Base-by-base conservation (phyloP, 2,888 invertebrate species). In the Notocelia uddmanniana region DNA sequence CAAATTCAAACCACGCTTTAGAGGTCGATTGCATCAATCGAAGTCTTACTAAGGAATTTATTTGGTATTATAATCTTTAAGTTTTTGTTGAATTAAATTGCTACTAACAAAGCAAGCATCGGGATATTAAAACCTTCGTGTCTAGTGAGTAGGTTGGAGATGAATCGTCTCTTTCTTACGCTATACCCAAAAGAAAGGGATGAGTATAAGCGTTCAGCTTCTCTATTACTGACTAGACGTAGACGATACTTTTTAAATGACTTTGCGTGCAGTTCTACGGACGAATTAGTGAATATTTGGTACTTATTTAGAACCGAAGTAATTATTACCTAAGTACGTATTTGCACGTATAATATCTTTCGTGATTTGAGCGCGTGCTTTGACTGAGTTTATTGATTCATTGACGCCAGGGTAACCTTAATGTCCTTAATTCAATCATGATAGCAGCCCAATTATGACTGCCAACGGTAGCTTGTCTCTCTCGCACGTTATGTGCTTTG, bases 1-100 rank as follows among this genome's bases (percentile, higher is more conserved):
- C 86, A 86, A 86, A 88, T 85, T 67, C 60, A 68, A 55, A 57
- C 55, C 57, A 57, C 84, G 78, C 77, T 83, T 83, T 81, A 80
- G 77, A 83, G 80, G 81, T 78, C 81, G 76, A 77, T 83, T 73
- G 54, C 37, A 41, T 73, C 58, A 54, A 62, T 50, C n/a, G 62
- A 31, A 69, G 58, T 58, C 23, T 57, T 45, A 41, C 52, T 69
- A 37, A 26, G 34, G 34, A 18, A 26, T 66, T 54, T 48, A 55
- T 67, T 60, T 41, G 54, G 52, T 59, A 26, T 31, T 50, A 55
- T 62, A 55, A 55, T 68, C 15, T 6, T 8, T 66, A 71, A 71
- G n/a, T n/a, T n/a, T n/a, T n/a, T n/a, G n/a, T n/a, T n/a, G n/a
- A n/a, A n/a, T n/a, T n/a, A n/a, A n/a, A n/a, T n/a, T n/a, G n/a